Conservation (phyloP, 2,113 vertebrate species). For the Stigmatopora argus region DNA sequence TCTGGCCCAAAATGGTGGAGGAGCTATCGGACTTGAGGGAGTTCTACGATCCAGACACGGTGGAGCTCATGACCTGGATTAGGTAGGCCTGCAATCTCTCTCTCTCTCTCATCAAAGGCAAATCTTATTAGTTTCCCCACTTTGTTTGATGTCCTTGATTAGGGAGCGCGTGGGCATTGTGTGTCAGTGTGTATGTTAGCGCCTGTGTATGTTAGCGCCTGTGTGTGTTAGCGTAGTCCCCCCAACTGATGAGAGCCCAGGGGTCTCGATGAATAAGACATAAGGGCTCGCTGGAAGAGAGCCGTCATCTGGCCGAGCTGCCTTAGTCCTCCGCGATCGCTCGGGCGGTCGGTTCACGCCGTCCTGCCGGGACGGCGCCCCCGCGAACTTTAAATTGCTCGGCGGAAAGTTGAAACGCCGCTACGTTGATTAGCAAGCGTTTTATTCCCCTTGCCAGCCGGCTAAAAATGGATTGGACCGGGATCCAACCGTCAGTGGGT, state of each 20-base stretch:
- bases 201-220: neutral
- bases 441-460: too few species aligned
- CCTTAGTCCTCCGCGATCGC: slow-evolving; percentile 28
- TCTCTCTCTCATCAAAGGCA: slow-evolving; percentile 30
- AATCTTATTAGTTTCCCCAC: slow-evolving; percentile 48
- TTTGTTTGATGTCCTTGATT: slow-evolving; percentile 43
- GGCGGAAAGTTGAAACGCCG: neutral
- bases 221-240: slow-evolving; percentile 27
- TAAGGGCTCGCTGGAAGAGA: slow-evolving; percentile 39
- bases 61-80: slow-evolving; percentile 99
- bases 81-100: slow-evolving; percentile 68
- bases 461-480: too few species aligned
- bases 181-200: slow-evolving; percentile 3
- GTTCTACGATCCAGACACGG: slow-evolving; percentile 97
- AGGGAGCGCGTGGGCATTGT: slow-evolving; percentile 9
- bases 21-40: slow-evolving; percentile 92
- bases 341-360: slow-evolving; percentile 27
- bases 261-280: slow-evolving; percentile 57
- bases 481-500: too few species aligned
- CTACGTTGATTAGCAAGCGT: neutral
- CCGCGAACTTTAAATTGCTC: slow-evolving; percentile 13
- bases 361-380: slow-evolving; percentile 28
- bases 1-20: slow-evolving; percentile 89
- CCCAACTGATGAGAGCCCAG: slow-evolving; percentile 52
- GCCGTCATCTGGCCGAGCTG: slow-evolving; percentile 58